Base-by-base conservation (phyloP, 2,797 vertebrate species). In the Megaceryle alcyon region DNA sequence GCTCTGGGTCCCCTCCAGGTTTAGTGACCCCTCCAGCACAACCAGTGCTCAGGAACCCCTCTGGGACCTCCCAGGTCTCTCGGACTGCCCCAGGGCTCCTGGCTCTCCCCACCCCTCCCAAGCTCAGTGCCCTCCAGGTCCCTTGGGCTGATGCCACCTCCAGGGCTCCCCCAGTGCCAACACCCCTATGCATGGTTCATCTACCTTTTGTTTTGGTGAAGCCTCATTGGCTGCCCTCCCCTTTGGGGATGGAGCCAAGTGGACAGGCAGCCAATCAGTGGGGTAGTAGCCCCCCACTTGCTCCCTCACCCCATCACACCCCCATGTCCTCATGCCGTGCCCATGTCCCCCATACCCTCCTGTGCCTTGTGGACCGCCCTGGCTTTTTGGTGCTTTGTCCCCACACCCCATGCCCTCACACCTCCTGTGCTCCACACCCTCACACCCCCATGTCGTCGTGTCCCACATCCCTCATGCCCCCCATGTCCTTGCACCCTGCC, bases 261-360 rank as follows among this genome's bases (percentile, higher is more conserved):
- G 2, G 43, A 12, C 61, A 29, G 31, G n/a, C 15, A 44, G 23
- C 11, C n/a, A 9, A 17, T 3, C 14, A 25, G 22, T 31, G 25
- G 64, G 44, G 39, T 25, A 53, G 49, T 51, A 51, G 26, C 1
- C 66, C n/a, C n/a, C 13, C 17, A 6, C 3, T 2, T 4, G 8
- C 2, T 28, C 35, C 43, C 7, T 33, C n/a, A 20, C 29, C 39
- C 28, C 37, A 9, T 25, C 1, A 7, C 1, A 2, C 46, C 23
- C 37, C 37, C 3, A 4, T 25, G 39, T 33, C 60, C 37, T 11
- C 8, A 2, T 0, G 1, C 25, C 4, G 2, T 43, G 22, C 12
- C 46, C 2, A 6, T 28, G 28, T 28, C 37, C 39, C 28, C 39
- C 9, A 4, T 29, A 7, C 57, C 33, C 22, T 35, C 57, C 57